Conservation (phyloP, 1,140 invertebrate genomes). For the Yoshiicerus persimilis region DNA sequence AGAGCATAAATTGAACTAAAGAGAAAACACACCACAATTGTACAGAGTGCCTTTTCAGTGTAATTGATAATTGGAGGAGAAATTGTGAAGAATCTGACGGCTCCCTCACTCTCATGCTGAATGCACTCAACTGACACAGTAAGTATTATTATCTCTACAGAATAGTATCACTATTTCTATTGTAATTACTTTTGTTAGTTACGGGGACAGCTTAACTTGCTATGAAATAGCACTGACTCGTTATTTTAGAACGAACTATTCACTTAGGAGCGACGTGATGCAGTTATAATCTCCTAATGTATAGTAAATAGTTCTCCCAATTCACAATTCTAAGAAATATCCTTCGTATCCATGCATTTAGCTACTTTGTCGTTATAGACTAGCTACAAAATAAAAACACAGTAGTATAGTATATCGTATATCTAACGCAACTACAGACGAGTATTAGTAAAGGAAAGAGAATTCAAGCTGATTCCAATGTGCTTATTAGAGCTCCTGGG, state of each 20-base stretch:
- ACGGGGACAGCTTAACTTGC: not conserved
- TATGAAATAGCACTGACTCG: not conserved
- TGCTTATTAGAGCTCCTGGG: constrained; percentile 29
- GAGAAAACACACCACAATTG: not conserved
- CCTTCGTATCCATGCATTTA: not conserved
- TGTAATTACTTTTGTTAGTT: not conserved
- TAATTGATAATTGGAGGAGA: constrained; percentile 38
- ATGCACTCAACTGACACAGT: constrained; percentile 1
- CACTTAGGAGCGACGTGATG: not conserved
- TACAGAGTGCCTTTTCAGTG: constrained; percentile 19
- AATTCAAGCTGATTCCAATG: constrained; percentile 21
- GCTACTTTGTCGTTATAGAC: no score
- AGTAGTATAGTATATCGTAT: no score
- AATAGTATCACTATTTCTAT: not conserved
- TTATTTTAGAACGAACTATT: not conserved
- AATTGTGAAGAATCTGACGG: not conserved
- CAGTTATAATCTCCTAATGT: not conserved
- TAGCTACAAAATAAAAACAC: no score
- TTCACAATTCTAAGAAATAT: not conserved
- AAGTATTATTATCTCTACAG: not conserved
- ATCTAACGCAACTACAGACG: no score
- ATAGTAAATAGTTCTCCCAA: not conserved
- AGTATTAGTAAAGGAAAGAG: no score
- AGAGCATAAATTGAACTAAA: not conserved
- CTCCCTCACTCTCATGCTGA: not conserved